Percentiles rank a stretch among this genome's conserved stretches.
Conservation (phyloP, 2,113 vertebrate genomes). For the Datnioides undecimradiatus region DNA sequence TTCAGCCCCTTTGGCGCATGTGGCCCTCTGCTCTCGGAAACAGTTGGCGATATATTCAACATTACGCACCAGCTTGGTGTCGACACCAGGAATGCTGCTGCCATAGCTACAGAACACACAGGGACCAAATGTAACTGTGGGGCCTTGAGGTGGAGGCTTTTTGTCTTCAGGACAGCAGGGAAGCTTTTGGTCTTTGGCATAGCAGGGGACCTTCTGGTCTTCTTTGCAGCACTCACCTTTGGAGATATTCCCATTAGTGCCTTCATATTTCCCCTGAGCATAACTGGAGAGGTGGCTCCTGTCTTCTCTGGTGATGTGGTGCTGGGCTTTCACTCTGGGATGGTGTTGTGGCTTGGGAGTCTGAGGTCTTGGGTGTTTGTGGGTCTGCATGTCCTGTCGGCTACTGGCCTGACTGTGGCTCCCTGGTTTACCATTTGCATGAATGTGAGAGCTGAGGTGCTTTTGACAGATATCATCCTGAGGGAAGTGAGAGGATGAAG, state of each 20-base stretch:
- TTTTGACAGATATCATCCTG: constrained; percentile 52
- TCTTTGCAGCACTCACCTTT: constrained; percentile 69
- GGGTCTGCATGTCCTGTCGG: constrained; percentile 34
- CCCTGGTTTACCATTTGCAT: constrained; percentile 66
- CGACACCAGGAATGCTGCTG: constrained; percentile 51
- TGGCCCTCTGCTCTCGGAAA: constrained; percentile 92
- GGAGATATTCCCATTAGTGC: constrained; percentile 73
- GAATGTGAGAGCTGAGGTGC: constrained; percentile 44
- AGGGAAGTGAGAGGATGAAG: constrained; percentile 36
- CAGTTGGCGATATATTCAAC: constrained; percentile 95
- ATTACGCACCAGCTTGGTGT: constrained; percentile 86
- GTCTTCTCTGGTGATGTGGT: constrained; percentile 73
- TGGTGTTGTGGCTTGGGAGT: constrained; percentile 67
- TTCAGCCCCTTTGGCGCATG: constrained; percentile 90
- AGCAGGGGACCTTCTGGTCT: constrained; percentile 57
- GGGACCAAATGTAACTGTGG: constrained; percentile 81
- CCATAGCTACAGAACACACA: constrained; percentile 80
- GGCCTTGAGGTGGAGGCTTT: constrained; percentile 50
- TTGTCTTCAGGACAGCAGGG: constrained; percentile 68
- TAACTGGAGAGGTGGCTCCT: constrained; percentile 48
- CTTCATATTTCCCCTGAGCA: constrained; percentile 64
- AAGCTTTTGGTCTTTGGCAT: constrained; percentile 47
- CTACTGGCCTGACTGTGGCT: constrained; percentile 24
- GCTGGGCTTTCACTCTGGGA: constrained; percentile 64
- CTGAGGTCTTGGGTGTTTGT: constrained; percentile 61